Conservation (phyloP, 2,113 vertebrate species). For the Cavia porcellus region DNA sequence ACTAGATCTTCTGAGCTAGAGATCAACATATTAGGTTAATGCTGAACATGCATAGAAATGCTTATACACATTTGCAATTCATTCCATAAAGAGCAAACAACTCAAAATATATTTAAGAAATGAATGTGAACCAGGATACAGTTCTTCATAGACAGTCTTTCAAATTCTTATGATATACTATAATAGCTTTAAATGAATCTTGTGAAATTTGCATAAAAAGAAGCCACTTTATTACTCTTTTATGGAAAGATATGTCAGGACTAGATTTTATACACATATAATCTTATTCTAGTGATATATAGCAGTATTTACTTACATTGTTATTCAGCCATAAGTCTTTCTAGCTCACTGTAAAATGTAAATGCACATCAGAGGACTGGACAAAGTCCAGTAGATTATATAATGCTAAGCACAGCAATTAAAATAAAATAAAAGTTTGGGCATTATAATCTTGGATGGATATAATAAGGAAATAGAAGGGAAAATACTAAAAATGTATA, state of each 20-base stretch:
- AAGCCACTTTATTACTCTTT: background rate
- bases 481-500: background rate
- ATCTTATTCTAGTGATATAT: background rate
- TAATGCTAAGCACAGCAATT: background rate
- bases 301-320: background rate
- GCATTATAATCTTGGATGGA: background rate
- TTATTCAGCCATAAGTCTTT: background rate
- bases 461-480: background rate
- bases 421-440: background rate
- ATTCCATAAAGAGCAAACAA: background rate
- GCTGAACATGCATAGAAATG: background rate
- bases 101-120: background rate
- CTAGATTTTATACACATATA: background rate
- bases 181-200: background rate
- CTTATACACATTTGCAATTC: background rate
- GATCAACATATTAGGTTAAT: background rate
- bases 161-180: background rate
- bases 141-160: background rate
- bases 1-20: background rate
- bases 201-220: background rate
- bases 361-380: background rate
- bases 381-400: background rate
- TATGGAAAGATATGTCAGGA: background rate
- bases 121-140: background rate
- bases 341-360: background rate